Conservation (phyloP, 2,113 vertebrate species). For the Seriola rivoliana region DNA sequence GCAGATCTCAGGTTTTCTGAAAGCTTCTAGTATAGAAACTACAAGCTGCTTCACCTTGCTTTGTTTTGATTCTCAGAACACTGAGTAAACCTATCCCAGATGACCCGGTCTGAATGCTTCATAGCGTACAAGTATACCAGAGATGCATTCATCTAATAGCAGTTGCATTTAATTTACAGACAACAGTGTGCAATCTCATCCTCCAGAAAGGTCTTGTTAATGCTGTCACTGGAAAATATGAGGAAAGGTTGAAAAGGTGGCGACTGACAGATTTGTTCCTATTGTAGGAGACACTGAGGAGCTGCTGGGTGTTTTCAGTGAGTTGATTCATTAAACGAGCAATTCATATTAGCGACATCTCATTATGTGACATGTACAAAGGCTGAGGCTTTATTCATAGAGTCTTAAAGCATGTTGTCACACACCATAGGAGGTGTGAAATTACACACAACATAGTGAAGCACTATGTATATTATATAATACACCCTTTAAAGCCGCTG, state of each 20-base stretch:
- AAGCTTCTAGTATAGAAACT: no score
- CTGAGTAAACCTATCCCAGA: no score
- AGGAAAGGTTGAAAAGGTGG: constrained; percentile 65
- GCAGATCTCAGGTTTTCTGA: no score
- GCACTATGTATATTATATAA: not conserved
- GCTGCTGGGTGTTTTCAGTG: constrained; percentile 53
- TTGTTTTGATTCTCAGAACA: no score
- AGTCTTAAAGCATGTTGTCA: constrained; percentile 52
- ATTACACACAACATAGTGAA: constrained; percentile 38
- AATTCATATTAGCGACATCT: constrained; percentile 70
- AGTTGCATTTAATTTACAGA: constrained; percentile 27
- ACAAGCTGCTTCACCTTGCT: no score
- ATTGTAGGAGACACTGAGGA: constrained; percentile 62
- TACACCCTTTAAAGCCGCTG: no score
- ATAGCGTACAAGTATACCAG: no score
- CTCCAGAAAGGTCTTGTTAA: constrained; percentile 33
- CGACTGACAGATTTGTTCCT: constrained; percentile 61
- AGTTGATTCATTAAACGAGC: constrained; percentile 66
- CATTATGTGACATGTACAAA: constrained; percentile 66
- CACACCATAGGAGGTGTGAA: constrained; percentile 41
- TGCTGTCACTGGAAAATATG: constrained; percentile 26
- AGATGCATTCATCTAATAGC: not conserved
- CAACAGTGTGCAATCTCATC: constrained; percentile 25
- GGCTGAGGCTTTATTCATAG: constrained; percentile 64
- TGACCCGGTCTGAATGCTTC: no score